A percentile compares a stretch with the other conserved stretches of the same genome.
Conservation (phyloP, 2,797 vertebrate genomes). For the Danionella dracula region DNA sequence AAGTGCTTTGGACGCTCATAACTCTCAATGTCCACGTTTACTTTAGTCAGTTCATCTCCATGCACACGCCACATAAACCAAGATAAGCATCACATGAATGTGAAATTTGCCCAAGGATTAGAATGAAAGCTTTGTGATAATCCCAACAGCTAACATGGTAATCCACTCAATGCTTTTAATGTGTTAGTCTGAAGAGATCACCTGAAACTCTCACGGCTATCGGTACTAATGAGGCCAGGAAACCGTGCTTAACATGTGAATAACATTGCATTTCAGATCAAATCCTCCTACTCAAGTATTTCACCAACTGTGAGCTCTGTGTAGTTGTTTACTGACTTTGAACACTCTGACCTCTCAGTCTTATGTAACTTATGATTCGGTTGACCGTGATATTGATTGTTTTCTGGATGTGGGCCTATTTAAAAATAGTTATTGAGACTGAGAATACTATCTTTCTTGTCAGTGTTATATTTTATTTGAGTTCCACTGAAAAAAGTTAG, state of each 20-base stretch:
- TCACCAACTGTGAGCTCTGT: not conserved
- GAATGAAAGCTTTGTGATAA: not conserved
- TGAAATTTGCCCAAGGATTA: not conserved
- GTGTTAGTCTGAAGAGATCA: not conserved
- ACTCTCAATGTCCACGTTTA: no score
- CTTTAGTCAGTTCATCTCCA: not conserved
- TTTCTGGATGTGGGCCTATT: not conserved
- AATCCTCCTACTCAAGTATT: no score
- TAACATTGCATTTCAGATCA: not conserved
- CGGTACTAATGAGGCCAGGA: not conserved
- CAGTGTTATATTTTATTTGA: no score
- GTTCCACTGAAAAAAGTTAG: no score
- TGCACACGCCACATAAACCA: not conserved
- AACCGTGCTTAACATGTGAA: no score
- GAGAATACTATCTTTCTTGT: not conserved
- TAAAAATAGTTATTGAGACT: not conserved
- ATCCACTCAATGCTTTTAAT: not conserved
- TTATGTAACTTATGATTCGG: not conserved
- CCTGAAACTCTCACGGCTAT: not conserved
- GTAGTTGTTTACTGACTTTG: not conserved
- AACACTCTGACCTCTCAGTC: conserved; percentile 11
- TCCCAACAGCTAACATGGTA: not conserved
- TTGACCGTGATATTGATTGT: not conserved
- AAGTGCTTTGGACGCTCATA: no score
- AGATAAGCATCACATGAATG: not conserved